Conservation (phyloP, 92 coral and sea anemone species). For the Virgularia gustaviana region DNA sequence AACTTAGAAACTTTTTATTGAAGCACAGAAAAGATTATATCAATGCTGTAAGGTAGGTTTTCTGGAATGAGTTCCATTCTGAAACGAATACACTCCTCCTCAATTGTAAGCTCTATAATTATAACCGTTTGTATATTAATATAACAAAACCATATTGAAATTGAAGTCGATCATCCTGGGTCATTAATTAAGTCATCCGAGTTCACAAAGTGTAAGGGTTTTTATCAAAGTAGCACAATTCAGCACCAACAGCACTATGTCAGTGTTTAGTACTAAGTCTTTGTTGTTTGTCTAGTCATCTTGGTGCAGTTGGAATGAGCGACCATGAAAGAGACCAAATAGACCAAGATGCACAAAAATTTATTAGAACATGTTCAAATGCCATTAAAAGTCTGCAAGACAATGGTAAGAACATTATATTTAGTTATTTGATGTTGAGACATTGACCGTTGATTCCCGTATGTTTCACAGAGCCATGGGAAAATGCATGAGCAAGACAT, state of each 20-base stretch:
- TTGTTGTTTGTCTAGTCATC: constrained; percentile 66
- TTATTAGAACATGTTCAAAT: constrained; percentile 82
- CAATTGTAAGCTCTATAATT: no score
- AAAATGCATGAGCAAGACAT: constrained; percentile 2
- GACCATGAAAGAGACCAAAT: constrained; percentile 95
- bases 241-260: no score
- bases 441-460: neutral
- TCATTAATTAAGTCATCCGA: no score
- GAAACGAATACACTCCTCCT: no score
- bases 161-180: no score
- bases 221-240: no score
- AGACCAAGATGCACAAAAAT: constrained; percentile 94
- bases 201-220: no score
- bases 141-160: no score
- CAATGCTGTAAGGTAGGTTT: constrained; percentile 73
- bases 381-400: constrained; percentile 71
- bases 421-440: neutral
- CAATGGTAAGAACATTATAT: constrained; percentile 59
- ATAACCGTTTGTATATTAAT: no score
- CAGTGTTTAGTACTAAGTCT: no score
- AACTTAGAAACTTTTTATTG: constrained; percentile 70
- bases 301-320: constrained; percentile 82
- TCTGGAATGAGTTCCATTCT: neutral
- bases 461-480: neutral
- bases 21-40: constrained; percentile 89